Conservation (phyloP, 2,888 invertebrate species). For the Morpho deidamia region DNA sequence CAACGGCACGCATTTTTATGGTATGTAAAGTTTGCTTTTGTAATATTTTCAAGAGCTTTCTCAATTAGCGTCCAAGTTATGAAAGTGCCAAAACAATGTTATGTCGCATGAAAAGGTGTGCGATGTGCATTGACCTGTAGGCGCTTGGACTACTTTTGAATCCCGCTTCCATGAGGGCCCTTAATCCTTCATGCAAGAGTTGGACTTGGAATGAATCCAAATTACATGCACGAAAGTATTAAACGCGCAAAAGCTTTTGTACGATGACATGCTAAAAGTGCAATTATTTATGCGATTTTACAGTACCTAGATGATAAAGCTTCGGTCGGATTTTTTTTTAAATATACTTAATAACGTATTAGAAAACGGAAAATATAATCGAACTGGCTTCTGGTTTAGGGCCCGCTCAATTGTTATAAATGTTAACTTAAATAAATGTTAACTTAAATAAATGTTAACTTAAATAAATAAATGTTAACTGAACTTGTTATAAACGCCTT, state of each 20-base stretch:
- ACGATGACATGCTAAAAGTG: neutral
- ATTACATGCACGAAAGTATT: neutral
- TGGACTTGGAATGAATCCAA: slow-evolving; percentile 9
- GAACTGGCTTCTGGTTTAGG: too few relatives aligned
- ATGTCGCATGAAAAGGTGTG: neutral
- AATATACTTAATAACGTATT: too few relatives aligned
- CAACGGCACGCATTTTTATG: too few relatives aligned
- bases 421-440: too few relatives aligned
- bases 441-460: too few relatives aligned
- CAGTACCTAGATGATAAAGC: neutral
- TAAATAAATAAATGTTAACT: too few relatives aligned
- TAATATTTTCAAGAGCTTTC: too few relatives aligned
- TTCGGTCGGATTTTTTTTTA: too few relatives aligned
- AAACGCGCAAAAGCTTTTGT: neutral
- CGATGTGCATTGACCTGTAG: slow-evolving; percentile 6
- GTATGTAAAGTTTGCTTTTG: too few relatives aligned
- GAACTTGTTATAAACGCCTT: neutral
- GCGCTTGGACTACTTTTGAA: slow-evolving; percentile 3
- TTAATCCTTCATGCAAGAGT: slow-evolving; percentile 5
- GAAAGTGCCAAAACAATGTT: slow-evolving; percentile 1
- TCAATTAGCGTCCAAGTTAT: neutral
- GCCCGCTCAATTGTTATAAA: too few relatives aligned
- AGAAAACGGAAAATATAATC: too few relatives aligned
- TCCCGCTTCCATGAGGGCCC: slow-evolving; percentile 1
- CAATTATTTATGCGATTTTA: neutral